Percentiles rank a stretch among this genome's conserved stretches.
These are phyloP conservation scores for Heterodera schachtii DNA, from an alignment of 1,140 invertebrate species.

Conservation along the genomic window DNA sequence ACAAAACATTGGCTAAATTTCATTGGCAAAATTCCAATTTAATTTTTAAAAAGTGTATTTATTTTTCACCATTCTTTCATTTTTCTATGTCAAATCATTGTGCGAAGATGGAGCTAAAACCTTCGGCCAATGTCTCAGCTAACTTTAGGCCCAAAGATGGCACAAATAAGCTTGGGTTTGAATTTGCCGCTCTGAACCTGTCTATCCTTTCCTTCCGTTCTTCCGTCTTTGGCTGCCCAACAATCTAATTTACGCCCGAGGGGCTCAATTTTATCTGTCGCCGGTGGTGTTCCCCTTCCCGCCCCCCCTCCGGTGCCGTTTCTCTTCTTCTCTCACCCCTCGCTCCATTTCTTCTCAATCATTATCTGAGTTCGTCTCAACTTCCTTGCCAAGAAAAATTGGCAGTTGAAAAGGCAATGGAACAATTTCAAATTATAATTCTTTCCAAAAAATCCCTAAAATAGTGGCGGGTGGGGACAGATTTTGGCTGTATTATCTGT, in stretches of 20 bases:
- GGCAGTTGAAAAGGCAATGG: neutral
- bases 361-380: neutral
- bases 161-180: neutral
- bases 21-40: neutral
- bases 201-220: neutral
- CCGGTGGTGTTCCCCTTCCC: neutral
- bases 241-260: neutral
- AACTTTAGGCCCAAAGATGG: neutral
- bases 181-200: neutral
- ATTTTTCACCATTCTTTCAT: too few relatives aligned
- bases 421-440: too few relatives aligned
- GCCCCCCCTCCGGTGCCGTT: too few relatives aligned
- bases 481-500: neutral
- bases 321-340: too few relatives aligned
- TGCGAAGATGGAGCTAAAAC: too few relatives aligned
- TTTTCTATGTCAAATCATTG: too few relatives aligned
- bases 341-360: neutral
- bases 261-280: neutral
- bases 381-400: neutral
- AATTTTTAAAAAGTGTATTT: too few relatives aligned
- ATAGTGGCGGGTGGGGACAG: too few relatives aligned
- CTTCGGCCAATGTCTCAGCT: neutral
- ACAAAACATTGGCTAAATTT: neutral
- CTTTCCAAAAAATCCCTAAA: too few relatives aligned
- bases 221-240: neutral